phyloP scores from a whole-genome alignment of 2,797 vertebrate species.

The Alfaro cultratus region DNA sequence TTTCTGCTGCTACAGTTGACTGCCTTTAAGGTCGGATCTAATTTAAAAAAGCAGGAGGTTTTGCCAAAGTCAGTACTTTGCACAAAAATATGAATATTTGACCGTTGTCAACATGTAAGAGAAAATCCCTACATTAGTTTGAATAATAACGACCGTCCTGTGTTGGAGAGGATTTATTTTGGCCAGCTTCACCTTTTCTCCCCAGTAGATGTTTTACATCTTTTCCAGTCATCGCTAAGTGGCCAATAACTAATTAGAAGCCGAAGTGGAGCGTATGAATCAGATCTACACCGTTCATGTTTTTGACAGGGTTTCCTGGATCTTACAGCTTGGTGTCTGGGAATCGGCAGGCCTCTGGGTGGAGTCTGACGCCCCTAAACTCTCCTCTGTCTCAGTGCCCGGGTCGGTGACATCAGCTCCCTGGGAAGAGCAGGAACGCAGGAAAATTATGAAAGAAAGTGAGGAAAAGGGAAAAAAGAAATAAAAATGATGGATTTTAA shows the following conservation, averaged over 20 bases:
- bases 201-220: conserved; percentile 59
- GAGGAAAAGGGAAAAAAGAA: background rate
- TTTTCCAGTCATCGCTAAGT: conserved; percentile 38
- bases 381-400: conserved; percentile 95
- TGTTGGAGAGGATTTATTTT: conserved; percentile 6
- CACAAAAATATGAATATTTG: background rate
- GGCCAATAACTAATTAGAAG: conserved; percentile 57
- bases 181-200: background rate
- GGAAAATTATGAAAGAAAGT: background rate
- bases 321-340: conserved; percentile 88
- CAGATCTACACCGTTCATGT: conserved; percentile 25
- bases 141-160: background rate
- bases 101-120: background rate
- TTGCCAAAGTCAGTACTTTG: background rate
- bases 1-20: background rate
- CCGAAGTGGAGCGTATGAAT: conserved; percentile 41
- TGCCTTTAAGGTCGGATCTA: background rate
- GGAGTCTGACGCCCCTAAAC: conserved; percentile 90
- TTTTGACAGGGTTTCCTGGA: conserved; percentile 61
- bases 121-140: background rate
- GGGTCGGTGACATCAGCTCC: conserved; percentile 92
- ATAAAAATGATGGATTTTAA: background rate
- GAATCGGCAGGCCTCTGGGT: conserved; percentile 92
- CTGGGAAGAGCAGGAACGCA: conserved; percentile 68
- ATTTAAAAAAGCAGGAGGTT: background rate